Base-by-base conservation (phyloP, 1,140 invertebrate species). In the Callitettix versicolor region DNA sequence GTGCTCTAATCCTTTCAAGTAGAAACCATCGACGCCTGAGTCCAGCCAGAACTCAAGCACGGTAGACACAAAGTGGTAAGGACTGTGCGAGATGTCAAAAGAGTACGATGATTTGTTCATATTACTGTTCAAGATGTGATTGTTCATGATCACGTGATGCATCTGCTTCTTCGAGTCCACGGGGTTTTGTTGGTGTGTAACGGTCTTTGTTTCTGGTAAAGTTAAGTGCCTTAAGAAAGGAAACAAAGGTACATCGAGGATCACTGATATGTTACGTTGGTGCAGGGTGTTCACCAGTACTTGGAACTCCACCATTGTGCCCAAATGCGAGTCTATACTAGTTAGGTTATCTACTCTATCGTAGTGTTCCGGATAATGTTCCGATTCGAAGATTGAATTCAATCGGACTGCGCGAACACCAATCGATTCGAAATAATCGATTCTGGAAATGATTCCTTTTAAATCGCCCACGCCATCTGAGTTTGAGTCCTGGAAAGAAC, bases 401-500 rank as follows among this genome's bases (percentile, higher is more conserved):
- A 91, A 64, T 47, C 84, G 70, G 14, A 91, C 74, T 2, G 74
- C 79, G 53, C 76, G 73, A 9, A 84, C 76, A 1, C 83, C 84
- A 1, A 90, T 66, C 36, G 73, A 68, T 58, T 78, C 68, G 0
- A 89, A 67, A 60, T 90, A 88, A 56, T 84, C 79, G 7, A 85
- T 66, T 59, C 80, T 77, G 47, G 76, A 73, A 1, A 72, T 71
- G 26, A 89, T 72, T 1, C 86, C 86, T 59, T 73, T 76, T 0
- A 91, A 67, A 67, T 91, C 85, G 22, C 86, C 86, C 58, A 81
- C 76, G 2, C 84, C 84, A 67, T 87, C 81, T 58, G 68, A 69
- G 62, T 83, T 78, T 0, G 81, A 81, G 63, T 89, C 86, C 66
- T 86, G 78, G 64, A 88, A 91, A 41, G 85, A 86, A 0, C 82